Base-by-base conservation (phyloP, 2,888 invertebrate species). In the Metellina segmentata region DNA sequence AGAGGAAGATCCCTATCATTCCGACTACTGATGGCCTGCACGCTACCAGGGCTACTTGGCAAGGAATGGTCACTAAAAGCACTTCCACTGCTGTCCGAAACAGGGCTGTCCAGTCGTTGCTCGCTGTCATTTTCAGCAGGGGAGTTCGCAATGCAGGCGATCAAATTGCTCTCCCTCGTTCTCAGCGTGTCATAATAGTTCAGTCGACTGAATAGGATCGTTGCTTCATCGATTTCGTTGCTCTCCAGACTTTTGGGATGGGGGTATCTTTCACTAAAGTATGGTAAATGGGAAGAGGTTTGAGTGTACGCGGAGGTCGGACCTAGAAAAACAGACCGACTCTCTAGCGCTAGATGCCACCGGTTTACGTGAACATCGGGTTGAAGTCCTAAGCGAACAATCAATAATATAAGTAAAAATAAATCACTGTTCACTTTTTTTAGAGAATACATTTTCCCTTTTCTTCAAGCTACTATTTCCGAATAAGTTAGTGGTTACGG, bases 381-480 rank as follows among this genome's bases (percentile, higher is more conserved):
- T 94, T 97, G 97, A 16, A 97, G 97, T 94, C 97, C 96, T 87
- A 98, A 95, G 93, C 98, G 96, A 95, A 98, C 97, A 94, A 98
- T 95, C 93, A 98, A 96, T 95, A 98, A 95, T 94, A 98, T 97
- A 94, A 98, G 95, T 95, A 98, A 97, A 93, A 98, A 95, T 94
- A 98, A 95, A 95, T 98, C 97, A 95, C 97, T 97, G 83, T 97
- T 96, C 94, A 97, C 97, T 79, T 74, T 85, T 16, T 71, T 81
- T n/a, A 11, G 19, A 7, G 79, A 53, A 52, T 51, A n/a, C 81
- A 81, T 71, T 49, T 81, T 71, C 6, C 34, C 34, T 34, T 34
- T 34, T 34, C 34, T 34, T 34, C 34, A 34, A 34, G 4, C 34
- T 34, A 34, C 4, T 1, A 34, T 34, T 34, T 34, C 34, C 4